Base-by-base conservation (phyloP, 2,888 invertebrate species). In the Rugalucina vietnamica region DNA sequence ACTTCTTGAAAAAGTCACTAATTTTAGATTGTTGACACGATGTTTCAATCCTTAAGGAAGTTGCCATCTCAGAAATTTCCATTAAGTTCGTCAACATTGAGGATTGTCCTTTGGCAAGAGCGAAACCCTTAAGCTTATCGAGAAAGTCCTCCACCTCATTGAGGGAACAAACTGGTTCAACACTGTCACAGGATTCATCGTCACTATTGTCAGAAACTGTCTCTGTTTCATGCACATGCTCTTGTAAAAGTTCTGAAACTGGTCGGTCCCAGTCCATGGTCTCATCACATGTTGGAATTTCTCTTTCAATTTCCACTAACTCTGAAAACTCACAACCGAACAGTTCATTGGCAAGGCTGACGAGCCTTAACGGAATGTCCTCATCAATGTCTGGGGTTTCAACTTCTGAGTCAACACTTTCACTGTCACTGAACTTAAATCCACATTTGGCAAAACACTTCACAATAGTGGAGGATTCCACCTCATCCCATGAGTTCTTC, bases 291-390 rank as follows among this genome's bases (percentile, higher is more conserved):
- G 81, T 84, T 21, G 43, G 27, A 0, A 84, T n/a, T 10, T 60
- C 24, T 24, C 29, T 1, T 21, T 82, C 79, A 12, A 81, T 65
- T 10, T 37, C 12, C 10, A 54, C 27, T 27, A 84, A 27, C n/a
- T 84, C 81, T 8, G 75, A 65, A 50, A 60, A 84, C 0, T 78
- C 78, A 70, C 76, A 76, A 4, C 84, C 84, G 57, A 80, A 84
- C 32, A 84, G 29, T 21, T 80, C 80, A 27, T 57, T 18, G 5
- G 84, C 39, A n/a, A 84, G 29, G 57, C 70, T 57, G 1, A 76
- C 27, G 34, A 50, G 54, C 4, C 29, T 29, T 14, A 84, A 70
- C 14, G 80, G 77, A 24, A 70, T 43, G 29, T 80, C 75, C 54
- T 80, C 80, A 54, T 80, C 77, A 37, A 54, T 70, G 57, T 73